A percentile compares a stretch with the other conserved stretches of the same genome.
Evolutionary conservation across 2,113 vertebrate genomes (phyloP).

Genomic region (Myanophis thanlyinensis): DNA sequence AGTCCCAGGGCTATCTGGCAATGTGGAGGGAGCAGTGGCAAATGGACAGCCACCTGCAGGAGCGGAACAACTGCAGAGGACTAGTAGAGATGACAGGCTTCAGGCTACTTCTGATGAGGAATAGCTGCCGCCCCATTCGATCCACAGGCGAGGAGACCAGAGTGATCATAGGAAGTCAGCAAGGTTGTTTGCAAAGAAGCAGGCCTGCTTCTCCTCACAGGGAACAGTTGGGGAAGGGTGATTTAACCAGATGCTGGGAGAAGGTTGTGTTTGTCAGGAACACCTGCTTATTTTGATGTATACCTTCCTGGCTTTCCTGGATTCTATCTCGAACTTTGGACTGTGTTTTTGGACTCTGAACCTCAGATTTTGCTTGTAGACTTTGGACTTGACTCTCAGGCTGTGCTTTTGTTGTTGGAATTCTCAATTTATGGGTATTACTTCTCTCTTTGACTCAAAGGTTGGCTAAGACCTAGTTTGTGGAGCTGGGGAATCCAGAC

Average conservation of each 20-base stretch:
- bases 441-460: background rate
- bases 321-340: background rate
- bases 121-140: background rate
- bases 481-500: too few relatives aligned
- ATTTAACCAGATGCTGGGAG: background rate
- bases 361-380: background rate
- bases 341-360: background rate
- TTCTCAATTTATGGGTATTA: background rate
- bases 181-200: background rate
- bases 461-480: too few relatives aligned
- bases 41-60: background rate
- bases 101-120: background rate
- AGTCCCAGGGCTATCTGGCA: background rate
- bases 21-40: background rate
- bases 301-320: background rate
- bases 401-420: background rate
- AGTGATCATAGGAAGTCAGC: background rate
- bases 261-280: background rate
- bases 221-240: background rate
- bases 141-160: background rate
- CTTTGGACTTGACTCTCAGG: background rate
- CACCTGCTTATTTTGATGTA: background rate
- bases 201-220: background rate
- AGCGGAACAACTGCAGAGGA: background rate
- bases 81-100: background rate